A percentile compares a stretch with the other conserved stretches of the same genome.
These are phyloP conservation scores for Drosophila villosipedis DNA, from an alignment of 2,888 invertebrate genomes.

Conservation along the genomic window DNA sequence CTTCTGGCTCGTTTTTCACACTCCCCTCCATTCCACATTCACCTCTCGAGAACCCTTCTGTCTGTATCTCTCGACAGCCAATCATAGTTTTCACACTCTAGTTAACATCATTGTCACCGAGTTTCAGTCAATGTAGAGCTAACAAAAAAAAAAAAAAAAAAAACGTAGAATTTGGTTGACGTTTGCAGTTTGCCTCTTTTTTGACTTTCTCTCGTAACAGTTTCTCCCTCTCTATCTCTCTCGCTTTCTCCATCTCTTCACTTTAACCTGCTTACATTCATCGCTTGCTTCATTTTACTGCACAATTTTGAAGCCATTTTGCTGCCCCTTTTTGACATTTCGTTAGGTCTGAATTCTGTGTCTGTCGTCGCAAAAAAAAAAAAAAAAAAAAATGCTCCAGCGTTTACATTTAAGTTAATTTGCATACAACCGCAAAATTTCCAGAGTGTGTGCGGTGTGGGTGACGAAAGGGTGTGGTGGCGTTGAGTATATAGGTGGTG, in stretches of 20 bases:
- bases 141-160: conserved; percentile 32
- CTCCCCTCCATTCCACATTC: background rate
- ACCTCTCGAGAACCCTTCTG: conserved; percentile 4
- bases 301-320: conserved; percentile 65
- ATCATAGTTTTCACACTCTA: conserved; percentile 82
- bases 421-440: conserved; percentile 76
- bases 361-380: conserved; percentile 45
- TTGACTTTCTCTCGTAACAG: conserved; percentile 3
- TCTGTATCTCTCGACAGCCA: conserved; percentile 65
- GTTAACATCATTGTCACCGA: conserved; percentile 81
- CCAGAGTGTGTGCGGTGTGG: conserved; percentile 1
- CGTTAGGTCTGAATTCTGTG: conserved; percentile 56
- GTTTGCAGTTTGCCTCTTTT: conserved; percentile 71
- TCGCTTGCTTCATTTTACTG: conserved; percentile 35
- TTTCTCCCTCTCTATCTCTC: background rate
- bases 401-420: conserved; percentile 78
- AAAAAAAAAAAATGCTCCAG: conserved; percentile 36
- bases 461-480: too few relatives aligned
- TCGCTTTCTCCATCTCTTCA: background rate
- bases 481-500: conserved; percentile 1
- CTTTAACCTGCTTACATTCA: background rate
- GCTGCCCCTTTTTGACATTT: conserved; percentile 54
- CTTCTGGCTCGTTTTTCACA: conserved; percentile 1
- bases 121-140: conserved; percentile 62
- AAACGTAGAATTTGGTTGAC: conserved; percentile 51